These are phyloP conservation scores for Morpho deidamia DNA, from an alignment of 2,888 invertebrate species.

Conservation along the genomic window DNA sequence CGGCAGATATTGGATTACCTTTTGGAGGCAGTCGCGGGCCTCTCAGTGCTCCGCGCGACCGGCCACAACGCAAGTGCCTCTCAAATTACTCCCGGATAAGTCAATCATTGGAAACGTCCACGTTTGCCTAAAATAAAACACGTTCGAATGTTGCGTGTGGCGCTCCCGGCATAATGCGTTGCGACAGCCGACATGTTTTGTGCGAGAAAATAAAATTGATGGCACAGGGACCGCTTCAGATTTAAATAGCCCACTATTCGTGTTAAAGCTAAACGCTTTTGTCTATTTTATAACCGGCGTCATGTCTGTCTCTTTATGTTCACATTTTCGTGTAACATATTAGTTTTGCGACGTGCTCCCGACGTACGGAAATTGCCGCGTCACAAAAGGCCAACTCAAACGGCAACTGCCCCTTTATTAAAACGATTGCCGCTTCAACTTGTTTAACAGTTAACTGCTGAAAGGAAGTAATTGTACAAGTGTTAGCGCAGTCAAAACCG, in stretches of 20 bases:
- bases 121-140: slow-evolving; percentile 70
- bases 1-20: slow-evolving; percentile 50
- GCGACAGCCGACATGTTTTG: slow-evolving; percentile 77
- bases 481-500: slow-evolving; percentile 53
- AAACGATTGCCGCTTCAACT: slow-evolving; percentile 42
- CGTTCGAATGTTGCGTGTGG: slow-evolving; percentile 71
- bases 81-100: slow-evolving; percentile 78
- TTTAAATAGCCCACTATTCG: slow-evolving; percentile 71
- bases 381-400: slow-evolving; percentile 48
- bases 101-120: slow-evolving; percentile 73
- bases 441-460: slow-evolving; percentile 51
- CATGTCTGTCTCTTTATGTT: slow-evolving; percentile 48
- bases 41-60: slow-evolving; percentile 27
- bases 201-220: slow-evolving; percentile 78
- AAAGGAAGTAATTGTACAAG: slow-evolving; percentile 68
- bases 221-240: slow-evolving; percentile 63
- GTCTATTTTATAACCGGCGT: slow-evolving; percentile 71
- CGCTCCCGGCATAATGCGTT: slow-evolving; percentile 68
- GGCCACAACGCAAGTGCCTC: slow-evolving; percentile 53
- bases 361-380: slow-evolving; percentile 57
- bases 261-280: slow-evolving; percentile 70
- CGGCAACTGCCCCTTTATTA: slow-evolving; percentile 41
- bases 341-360: slow-evolving; percentile 61
- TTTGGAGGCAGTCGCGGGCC: slow-evolving; percentile 38
- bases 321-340: slow-evolving; percentile 62